Percentiles rank a stretch among this genome's conserved stretches.
Evolutionary conservation across 2,113 vertebrate genomes (phyloP).

Genomic region (Ptychochromis oligacanthus): DNA sequence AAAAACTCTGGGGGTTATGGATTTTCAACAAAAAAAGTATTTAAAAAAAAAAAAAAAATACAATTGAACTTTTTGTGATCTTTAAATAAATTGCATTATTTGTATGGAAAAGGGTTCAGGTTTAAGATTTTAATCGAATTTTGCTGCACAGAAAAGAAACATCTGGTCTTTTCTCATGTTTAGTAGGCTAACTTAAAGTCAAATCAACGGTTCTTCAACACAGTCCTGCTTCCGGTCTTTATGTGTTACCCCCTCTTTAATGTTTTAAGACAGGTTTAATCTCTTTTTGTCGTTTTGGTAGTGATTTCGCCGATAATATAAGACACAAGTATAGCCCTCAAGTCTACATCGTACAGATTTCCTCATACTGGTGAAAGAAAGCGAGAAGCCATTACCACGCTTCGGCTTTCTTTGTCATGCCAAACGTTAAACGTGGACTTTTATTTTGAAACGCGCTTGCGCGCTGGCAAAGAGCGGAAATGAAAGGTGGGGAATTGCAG

Average conservation of each 20-base stretch:
- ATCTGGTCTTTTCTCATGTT: not conserved
- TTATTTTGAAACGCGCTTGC: slow-evolving; percentile 39
- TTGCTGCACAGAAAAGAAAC: not conserved
- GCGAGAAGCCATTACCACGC: too few relatives aligned
- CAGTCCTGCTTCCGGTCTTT: not conserved
- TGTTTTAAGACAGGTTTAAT: not conserved
- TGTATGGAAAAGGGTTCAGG: not conserved
- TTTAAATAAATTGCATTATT: not conserved
- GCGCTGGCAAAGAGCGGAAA: slow-evolving; percentile 17
- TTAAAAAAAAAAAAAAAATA: too few relatives aligned
- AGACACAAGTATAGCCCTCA: not conserved
- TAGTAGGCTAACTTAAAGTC: not conserved
- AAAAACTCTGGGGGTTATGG: too few relatives aligned
- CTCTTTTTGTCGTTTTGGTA: not conserved
- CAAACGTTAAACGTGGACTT: not conserved
- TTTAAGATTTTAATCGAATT: too few relatives aligned
- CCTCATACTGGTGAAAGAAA: not conserved
- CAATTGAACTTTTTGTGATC: too few relatives aligned
- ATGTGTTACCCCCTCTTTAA: not conserved
- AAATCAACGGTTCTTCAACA: not conserved
- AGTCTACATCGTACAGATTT: not conserved
- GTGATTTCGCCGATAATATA: not conserved
- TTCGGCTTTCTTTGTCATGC: too few relatives aligned
- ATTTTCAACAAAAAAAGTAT: too few relatives aligned
- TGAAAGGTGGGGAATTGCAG: too few relatives aligned